A percentile compares a stretch with the other conserved stretches of the same genome.
phyloP scores from a whole-genome alignment of 2,888 invertebrate genomes.

The Ochropacha duplaris region DNA sequence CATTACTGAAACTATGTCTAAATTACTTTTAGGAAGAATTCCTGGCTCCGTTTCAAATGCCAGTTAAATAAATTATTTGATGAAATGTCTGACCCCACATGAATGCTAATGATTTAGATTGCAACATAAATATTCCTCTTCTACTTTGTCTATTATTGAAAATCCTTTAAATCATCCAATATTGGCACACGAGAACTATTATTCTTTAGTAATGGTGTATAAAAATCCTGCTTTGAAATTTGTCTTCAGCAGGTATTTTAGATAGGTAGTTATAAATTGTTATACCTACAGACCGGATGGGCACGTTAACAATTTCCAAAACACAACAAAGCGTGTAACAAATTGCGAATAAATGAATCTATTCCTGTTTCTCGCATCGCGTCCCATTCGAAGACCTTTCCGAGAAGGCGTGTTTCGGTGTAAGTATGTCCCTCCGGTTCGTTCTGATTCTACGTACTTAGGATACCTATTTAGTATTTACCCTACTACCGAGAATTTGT shows the following conservation, averaged over 20 bases:
- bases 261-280: background rate
- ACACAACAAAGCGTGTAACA: constrained; percentile 4
- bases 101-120: background rate
- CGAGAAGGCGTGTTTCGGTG: constrained; percentile 20
- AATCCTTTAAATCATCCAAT: no score
- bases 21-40: constrained; percentile 21
- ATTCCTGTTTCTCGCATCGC: constrained; percentile 7
- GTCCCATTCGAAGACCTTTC: constrained; percentile 17
- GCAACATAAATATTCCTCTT: background rate
- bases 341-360: constrained; percentile 7
- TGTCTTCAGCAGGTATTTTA: background rate
- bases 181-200: no score
- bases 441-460: constrained; percentile 2
- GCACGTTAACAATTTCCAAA: background rate
- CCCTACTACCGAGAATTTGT: constrained; percentile 1
- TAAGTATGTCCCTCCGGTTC: constrained; percentile 7
- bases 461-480: constrained; percentile 4
- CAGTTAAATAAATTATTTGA: background rate
- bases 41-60: constrained; percentile 29
- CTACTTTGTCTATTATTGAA: no score
- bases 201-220: no score
- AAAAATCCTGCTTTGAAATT: background rate
- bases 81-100: background rate
- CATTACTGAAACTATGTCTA: constrained; percentile 29
- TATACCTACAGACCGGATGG: background rate